These are phyloP conservation scores for Desoria tigrina DNA, from an alignment of 2,888 invertebrate genomes.

Conservation along the genomic window DNA sequence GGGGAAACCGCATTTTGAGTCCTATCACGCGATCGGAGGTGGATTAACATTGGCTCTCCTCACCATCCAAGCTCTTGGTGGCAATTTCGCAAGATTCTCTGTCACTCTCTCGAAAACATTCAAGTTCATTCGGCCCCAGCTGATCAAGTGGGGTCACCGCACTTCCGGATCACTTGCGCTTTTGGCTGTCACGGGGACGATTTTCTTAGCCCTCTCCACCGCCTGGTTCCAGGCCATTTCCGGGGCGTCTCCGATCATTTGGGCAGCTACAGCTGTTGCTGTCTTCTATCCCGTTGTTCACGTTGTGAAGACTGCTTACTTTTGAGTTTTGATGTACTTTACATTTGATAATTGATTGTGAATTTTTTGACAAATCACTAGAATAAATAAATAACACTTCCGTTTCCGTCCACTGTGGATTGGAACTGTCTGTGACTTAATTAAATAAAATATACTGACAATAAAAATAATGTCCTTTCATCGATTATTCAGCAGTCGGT, in stretches of 20 bases:
- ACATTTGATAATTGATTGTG: too few species aligned
- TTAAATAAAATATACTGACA: too few species aligned
- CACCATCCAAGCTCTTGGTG: constrained; percentile 37
- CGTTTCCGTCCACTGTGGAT: too few species aligned
- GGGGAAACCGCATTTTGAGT: constrained; percentile 42
- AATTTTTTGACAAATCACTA: too few species aligned
- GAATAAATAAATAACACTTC: too few species aligned
- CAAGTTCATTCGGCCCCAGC: constrained; percentile 18
- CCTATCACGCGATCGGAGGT: constrained; percentile 46
- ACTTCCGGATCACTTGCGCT: constrained; percentile 36
- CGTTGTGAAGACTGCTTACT: constrained; percentile 15
- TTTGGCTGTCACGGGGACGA: constrained; percentile 27
- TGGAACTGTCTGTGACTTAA: too few species aligned
- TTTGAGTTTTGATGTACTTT: background rate
- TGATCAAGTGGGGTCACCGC: constrained; percentile 44
- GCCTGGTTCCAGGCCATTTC: constrained; percentile 36
- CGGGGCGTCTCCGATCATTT: constrained; percentile 1
- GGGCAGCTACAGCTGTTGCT: constrained; percentile 19
- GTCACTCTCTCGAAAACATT: constrained; percentile 21
- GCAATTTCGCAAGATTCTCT: constrained; percentile 44
- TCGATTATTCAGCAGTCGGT: too few species aligned
- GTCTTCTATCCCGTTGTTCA: constrained; percentile 23
- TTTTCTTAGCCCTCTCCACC: constrained; percentile 36
- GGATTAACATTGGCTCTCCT: constrained; percentile 27
- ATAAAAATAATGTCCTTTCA: too few species aligned